Percentiles rank a stretch among this genome's conserved stretches.
Conservation (phyloP, 2,888 invertebrate genomes). For the Drosophila aldrichi region DNA sequence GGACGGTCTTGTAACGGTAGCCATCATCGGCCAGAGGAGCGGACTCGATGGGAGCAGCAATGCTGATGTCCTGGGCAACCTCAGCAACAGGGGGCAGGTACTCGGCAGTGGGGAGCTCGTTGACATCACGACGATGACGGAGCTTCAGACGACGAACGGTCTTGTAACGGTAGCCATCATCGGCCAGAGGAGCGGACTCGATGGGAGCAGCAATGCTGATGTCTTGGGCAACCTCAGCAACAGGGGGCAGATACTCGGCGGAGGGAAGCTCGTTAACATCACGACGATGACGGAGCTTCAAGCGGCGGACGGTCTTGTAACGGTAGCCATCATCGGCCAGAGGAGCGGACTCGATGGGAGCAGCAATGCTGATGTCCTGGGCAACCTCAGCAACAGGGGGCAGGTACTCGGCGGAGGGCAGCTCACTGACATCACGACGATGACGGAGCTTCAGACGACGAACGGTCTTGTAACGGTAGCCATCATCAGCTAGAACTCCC, state of each 20-base stretch:
- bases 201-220: slow-evolving; percentile 33
- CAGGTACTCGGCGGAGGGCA: slow-evolving; percentile 69
- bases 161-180: slow-evolving; percentile 78
- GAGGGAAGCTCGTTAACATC: slow-evolving; percentile 71
- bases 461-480: slow-evolving; percentile 83
- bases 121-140: slow-evolving; percentile 60
- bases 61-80: slow-evolving; percentile 19
- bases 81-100: slow-evolving; percentile 50
- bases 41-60: slow-evolving; percentile 30
- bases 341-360: slow-evolving; percentile 43
- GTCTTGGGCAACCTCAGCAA: slow-evolving; percentile 33
- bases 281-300: slow-evolving; percentile 70
- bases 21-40: slow-evolving; percentile 59
- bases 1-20: slow-evolving; percentile 69
- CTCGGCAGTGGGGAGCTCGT: slow-evolving; percentile 54
- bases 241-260: slow-evolving; percentile 74
- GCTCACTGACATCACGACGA: slow-evolving; percentile 78
- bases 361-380: slow-evolving; percentile 29
- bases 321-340: slow-evolving; percentile 79
- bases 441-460: slow-evolving; percentile 71
- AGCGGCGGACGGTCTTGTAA: slow-evolving; percentile 76
- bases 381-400: slow-evolving; percentile 51
- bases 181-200: slow-evolving; percentile 49
- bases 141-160: slow-evolving; percentile 9
- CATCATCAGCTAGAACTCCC: slow-evolving; percentile 77